Conservation (phyloP, 2,888 invertebrate species). For the Tenthredo distinguenda region DNA sequence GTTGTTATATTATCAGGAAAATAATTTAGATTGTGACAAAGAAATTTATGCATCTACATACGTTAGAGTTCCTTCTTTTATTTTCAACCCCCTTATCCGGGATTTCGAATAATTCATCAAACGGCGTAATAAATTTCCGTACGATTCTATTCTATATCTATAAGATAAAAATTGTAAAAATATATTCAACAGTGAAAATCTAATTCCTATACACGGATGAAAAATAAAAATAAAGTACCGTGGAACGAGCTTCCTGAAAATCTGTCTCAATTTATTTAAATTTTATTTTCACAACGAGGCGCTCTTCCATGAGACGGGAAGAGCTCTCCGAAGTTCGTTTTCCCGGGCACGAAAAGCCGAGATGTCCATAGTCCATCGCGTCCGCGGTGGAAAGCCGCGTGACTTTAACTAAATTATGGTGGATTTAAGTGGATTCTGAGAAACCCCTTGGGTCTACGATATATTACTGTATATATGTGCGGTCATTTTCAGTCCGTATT, state of each 20-base stretch:
- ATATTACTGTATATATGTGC: slow-evolving; percentile 16
- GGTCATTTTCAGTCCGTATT: slow-evolving; percentile 29
- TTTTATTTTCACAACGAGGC: slow-evolving; percentile 14
- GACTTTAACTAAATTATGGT: slow-evolving; percentile 74
- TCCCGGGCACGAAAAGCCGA: background rate
- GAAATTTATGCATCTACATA: slow-evolving; percentile 1
- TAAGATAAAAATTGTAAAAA: background rate
- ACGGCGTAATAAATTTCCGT: no score
- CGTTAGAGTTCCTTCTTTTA: background rate
- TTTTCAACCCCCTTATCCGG: background rate
- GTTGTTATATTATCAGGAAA: slow-evolving; percentile 3
- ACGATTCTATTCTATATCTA: background rate
- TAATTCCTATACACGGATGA: background rate
- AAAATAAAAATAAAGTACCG: background rate
- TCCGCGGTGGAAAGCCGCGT: slow-evolving; percentile 60
- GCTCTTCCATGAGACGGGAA: background rate
- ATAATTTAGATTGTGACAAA: slow-evolving; percentile 9
- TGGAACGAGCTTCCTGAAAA: background rate
- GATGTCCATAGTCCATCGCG: background rate
- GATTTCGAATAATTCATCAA: background rate
- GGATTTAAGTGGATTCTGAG: slow-evolving; percentile 76
- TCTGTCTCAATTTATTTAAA: slow-evolving; percentile 1
- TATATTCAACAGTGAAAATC: background rate
- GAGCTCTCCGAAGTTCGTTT: slow-evolving; percentile 4
- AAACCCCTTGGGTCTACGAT: slow-evolving; percentile 70